Base-by-base conservation (phyloP, 2,888 invertebrate genomes). In the Fabriciana adippe region DNA sequence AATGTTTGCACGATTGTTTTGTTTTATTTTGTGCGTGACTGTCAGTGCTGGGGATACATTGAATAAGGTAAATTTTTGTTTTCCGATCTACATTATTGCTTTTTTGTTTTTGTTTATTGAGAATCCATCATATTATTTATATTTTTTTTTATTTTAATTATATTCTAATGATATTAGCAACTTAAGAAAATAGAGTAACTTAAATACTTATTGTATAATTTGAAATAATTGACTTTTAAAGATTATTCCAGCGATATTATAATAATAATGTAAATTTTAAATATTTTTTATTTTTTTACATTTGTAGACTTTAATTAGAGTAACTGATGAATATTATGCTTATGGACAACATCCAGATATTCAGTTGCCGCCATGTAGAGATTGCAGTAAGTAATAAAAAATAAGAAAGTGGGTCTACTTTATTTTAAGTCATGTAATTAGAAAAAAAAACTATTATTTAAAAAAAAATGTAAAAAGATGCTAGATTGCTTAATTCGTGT, bases 341-440 rank as follows among this genome's bases (percentile, higher is more conserved):
- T 68, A 70, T 64, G 71, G 56, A 59, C 73, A 47, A 57, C 71
- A 55, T 64, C 41, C 70, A 18, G 72, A 68, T 66, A 77, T 74
- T 66, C 74, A 73, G 18, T 54, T 85, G 62, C 82, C 78, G 2
- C 74, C 81, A 8, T 89, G 90, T 72, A 79, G 84, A 77, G 85
- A 89, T 70, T 90, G 90, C 69, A 82, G 90, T 90, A 77, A 86
- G 80, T 78, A 57, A 11, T 18, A 18, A 14, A 47, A 26, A 57
- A 6, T 45, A 45, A 57, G 15, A n/a, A 55, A 48, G 26, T 21
- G 26, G 26, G 26, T 1, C 31, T 35, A 35, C 8, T 35, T 6
- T 35, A 8, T 35, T 35, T 35, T 35, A 35, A 35, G 35, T 35
- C 8, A 35, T 35, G 6, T 8, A 41, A 41, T 41, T 41, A 41